Base-by-base conservation (phyloP, 2,797 vertebrate genomes). In the Sciaenops ocellatus region DNA sequence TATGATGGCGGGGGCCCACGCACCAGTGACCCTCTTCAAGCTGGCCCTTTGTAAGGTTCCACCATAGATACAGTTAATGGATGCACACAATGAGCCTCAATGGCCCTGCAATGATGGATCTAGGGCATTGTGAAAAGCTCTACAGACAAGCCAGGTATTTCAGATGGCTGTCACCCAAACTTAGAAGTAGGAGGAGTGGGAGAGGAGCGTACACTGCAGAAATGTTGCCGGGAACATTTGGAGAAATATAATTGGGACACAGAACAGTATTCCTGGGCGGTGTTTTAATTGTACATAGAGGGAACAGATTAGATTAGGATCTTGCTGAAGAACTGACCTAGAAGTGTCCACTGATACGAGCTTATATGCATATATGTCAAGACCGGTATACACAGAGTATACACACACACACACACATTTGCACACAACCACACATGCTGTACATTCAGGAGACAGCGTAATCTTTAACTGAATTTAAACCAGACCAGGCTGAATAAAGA, bases 31-130 rank as follows among this genome's bases (percentile, higher is more conserved):
- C 91, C 85, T 85, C 87, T 90, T 92, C 87, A 90, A 79, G 85
- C 83, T 65, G 82, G 81, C 83, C 85, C 79, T 90, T 91, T 94
- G 91, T 92, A 86, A 91, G 87, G 66, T 68, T 88, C 88, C 85
- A 73, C 80, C 85, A 81, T 86, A 85, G 85, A 88, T 92, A 88
- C 85, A 90, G 88, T 92, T 93, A 94, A 94, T 93, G 92, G 91
- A 91, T 89, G 87, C 83, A 72, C 86, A 91, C 92, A 93, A 85
- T 89, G 90, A 85, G 87, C 85, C 86, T 87, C 85, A 71, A 78
- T 89, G 87, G 85, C 87, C 87, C 79, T 57, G 85, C 70, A 47
- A 85, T 91, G 91, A 94, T 90, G 88, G 90, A 95, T 93, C 89
- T 91, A 77, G 89, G 86, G 83, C 92, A 89, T 78, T 83, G 86